These are phyloP conservation scores for Lasiommata megera DNA, from an alignment of 2,888 invertebrate species.

Conservation along the genomic window DNA sequence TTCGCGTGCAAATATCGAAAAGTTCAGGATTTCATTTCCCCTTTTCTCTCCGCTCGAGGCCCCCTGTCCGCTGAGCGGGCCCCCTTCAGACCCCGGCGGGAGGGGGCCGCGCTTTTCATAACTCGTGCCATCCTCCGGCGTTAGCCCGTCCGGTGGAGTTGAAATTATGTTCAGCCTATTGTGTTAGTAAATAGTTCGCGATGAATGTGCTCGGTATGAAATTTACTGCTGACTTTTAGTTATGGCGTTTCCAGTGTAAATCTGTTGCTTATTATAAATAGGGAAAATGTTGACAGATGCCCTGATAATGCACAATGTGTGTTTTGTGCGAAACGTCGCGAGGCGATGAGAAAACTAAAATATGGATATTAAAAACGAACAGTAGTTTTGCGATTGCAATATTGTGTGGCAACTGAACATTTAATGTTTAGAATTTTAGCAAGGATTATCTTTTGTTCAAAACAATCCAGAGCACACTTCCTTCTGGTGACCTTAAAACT, in stretches of 20 bases:
- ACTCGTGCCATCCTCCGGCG: slow-evolving; percentile 31
- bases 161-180: slow-evolving; percentile 33
- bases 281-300: background rate
- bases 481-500: too few relatives aligned
- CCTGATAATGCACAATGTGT: background rate
- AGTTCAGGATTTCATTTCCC: slow-evolving; percentile 58
- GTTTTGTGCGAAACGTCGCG: background rate
- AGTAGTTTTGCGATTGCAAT: background rate
- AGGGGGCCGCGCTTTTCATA: slow-evolving; percentile 27
- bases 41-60: slow-evolving; percentile 17
- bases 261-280: slow-evolving; percentile 1
- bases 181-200: slow-evolving; percentile 30
- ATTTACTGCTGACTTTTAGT: slow-evolving; percentile 8
- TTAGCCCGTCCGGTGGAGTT: slow-evolving; percentile 29
- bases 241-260: slow-evolving; percentile 5
- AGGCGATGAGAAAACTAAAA: slow-evolving; percentile 1
- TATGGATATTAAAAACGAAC: background rate
- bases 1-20: slow-evolving; percentile 49
- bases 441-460: too few relatives aligned
- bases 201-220: slow-evolving; percentile 22
- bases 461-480: too few relatives aligned
- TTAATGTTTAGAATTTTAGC: too few relatives aligned
- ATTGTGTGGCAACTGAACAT: background rate
- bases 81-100: background rate
- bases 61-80: background rate